phyloP scores from a whole-genome alignment of 1,140 invertebrate genomes.

The Cheumatopsyche charites region DNA sequence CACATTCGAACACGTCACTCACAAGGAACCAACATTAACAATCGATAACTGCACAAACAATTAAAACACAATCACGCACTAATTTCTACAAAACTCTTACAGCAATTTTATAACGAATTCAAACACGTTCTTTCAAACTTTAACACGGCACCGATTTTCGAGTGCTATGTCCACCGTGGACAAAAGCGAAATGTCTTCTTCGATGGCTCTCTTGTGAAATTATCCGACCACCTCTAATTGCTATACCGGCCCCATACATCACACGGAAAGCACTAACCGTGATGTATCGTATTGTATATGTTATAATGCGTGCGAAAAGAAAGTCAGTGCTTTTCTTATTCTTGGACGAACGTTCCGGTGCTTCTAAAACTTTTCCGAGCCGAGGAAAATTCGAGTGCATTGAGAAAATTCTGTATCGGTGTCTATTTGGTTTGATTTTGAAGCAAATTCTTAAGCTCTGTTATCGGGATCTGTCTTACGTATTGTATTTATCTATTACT shows the following conservation, averaged over 20 bases:
- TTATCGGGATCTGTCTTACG: too few relatives aligned
- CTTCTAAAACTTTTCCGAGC: conserved; percentile 18
- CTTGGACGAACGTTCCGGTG: conserved; percentile 31
- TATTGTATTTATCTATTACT: too few relatives aligned
- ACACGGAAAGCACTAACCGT: conserved; percentile 39
- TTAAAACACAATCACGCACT: too few relatives aligned
- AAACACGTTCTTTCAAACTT: not conserved
- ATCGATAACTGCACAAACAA: too few relatives aligned
- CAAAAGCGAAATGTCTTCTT: not conserved
- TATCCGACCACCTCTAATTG: conserved; percentile 37
- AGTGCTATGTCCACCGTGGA: not conserved
- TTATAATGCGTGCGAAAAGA: conserved; percentile 10
- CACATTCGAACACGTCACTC: too few relatives aligned
- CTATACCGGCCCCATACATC: conserved; percentile 22
- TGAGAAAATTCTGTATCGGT: too few relatives aligned
- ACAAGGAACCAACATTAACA: too few relatives aligned
- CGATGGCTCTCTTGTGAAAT: conserved; percentile 22
- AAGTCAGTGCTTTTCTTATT: conserved; percentile 44
- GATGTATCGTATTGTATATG: not conserved
- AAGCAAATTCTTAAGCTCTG: too few relatives aligned
- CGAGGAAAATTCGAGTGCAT: too few relatives aligned
- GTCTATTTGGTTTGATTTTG: too few relatives aligned
- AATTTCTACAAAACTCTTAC: too few relatives aligned
- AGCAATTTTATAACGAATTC: too few relatives aligned
- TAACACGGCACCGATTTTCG: not conserved